A percentile compares a stretch with the other conserved stretches of the same genome.
These are phyloP conservation scores for Sardinella longiceps DNA, from an alignment of 2,797 vertebrate genomes.

Conservation along the genomic window DNA sequence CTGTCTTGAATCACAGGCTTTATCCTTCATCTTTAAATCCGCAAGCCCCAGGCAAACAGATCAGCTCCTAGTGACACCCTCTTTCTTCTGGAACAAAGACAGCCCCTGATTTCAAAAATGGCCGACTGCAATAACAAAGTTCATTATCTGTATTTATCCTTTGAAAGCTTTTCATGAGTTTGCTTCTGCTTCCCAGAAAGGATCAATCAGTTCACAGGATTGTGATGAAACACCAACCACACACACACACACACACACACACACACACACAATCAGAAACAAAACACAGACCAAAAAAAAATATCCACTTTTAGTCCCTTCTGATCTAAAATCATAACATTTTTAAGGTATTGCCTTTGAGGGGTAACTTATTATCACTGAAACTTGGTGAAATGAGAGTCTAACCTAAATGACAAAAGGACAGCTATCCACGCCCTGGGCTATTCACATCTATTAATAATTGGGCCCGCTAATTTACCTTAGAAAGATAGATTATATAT, in stretches of 20 bases:
- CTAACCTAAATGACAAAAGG: neutral
- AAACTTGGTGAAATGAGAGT: neutral
- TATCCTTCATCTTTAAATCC: constrained; percentile 51
- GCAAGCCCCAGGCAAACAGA: constrained; percentile 38
- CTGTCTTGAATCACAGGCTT: constrained; percentile 48
- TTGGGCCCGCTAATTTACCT: neutral
- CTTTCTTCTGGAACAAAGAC: constrained; percentile 31
- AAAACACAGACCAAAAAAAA: too few relatives aligned
- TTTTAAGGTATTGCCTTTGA: neutral
- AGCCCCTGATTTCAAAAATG: neutral
- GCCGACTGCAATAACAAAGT: neutral
- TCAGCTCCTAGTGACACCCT: constrained; percentile 33
- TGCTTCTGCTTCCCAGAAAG: neutral
- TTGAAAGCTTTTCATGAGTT: neutral
- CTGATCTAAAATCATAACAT: neutral
- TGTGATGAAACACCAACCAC: neutral
- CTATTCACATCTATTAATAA: neutral
- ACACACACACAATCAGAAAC: neutral
- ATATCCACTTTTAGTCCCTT: neutral
- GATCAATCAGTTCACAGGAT: neutral
- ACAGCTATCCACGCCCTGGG: neutral
- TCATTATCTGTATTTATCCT: neutral
- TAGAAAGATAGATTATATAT: too few relatives aligned
- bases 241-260: neutral
- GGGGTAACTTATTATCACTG: neutral